phyloP scores from a whole-genome alignment of 2,797 vertebrate genomes.

The Paratrypauchen microcephalus region DNA sequence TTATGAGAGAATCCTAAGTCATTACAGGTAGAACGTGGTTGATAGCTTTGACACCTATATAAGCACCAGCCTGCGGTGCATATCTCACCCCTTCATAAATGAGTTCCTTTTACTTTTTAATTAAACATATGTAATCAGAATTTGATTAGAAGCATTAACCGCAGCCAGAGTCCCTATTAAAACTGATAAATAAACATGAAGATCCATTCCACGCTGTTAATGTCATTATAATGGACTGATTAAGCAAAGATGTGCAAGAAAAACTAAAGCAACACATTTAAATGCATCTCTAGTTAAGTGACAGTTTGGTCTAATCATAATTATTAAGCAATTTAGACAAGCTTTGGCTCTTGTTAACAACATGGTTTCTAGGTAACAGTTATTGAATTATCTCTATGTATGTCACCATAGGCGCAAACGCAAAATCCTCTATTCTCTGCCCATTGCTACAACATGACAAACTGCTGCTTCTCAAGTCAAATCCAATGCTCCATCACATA shows the following conservation, averaged over 20 bases:
- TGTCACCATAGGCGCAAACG: no score
- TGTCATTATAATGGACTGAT: slow-evolving; percentile 14
- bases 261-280: slow-evolving; percentile 3
- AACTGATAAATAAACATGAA: slow-evolving; percentile 54
- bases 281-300: neutral
- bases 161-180: slow-evolving; percentile 43
- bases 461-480: no score
- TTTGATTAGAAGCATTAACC: slow-evolving; percentile 52
- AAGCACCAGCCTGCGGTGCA: neutral
- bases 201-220: slow-evolving; percentile 41
- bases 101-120: slow-evolving; percentile 34
- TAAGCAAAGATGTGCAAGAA: slow-evolving; percentile 14
- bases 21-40: neutral
- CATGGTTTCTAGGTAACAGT: no score
- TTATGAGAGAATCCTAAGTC: neutral
- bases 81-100: slow-evolving; percentile 17
- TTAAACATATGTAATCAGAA: slow-evolving; percentile 47
- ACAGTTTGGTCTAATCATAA: no score
- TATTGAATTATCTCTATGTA: no score
- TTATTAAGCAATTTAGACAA: no score
- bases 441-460: no score
- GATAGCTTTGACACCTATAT: neutral
- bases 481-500: no score
- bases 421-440: no score
- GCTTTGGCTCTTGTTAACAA: no score